These are phyloP conservation scores for Acanthurus leucopareius DNA, from an alignment of 2,797 vertebrate genomes.

Conservation along the genomic window DNA sequence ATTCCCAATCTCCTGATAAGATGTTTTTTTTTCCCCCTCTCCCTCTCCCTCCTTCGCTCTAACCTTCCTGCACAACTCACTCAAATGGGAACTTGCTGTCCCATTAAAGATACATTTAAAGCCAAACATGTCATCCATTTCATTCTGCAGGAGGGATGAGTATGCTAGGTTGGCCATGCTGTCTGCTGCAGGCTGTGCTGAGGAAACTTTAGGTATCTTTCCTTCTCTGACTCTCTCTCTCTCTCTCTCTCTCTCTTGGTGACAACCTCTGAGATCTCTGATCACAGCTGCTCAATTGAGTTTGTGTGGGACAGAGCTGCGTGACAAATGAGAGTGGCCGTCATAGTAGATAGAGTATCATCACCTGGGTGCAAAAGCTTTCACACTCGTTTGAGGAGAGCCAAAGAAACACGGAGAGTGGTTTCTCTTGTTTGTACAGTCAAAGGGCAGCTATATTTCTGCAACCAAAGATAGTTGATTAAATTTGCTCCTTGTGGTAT, in stretches of 20 bases:
- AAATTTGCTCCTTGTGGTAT: slow-evolving; percentile 72
- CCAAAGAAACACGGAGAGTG: slow-evolving; percentile 26
- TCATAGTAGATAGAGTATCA: slow-evolving; percentile 73
- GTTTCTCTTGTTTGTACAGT: slow-evolving; percentile 58
- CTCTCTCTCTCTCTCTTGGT: slow-evolving; percentile 43
- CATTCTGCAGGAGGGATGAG: slow-evolving; percentile 60
- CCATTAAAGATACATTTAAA: slow-evolving; percentile 81
- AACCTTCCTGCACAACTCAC: slow-evolving; percentile 70
- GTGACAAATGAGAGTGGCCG: slow-evolving; percentile 75
- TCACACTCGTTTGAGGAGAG: slow-evolving; percentile 52
- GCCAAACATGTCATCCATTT: slow-evolving; percentile 78
- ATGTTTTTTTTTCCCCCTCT: slow-evolving; percentile 50
- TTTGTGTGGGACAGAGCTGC: slow-evolving; percentile 69
- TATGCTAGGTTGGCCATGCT: slow-evolving; percentile 46
- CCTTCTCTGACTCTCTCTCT: slow-evolving; percentile 45
- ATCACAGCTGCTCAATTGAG: slow-evolving; percentile 78
- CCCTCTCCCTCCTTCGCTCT: slow-evolving; percentile 46
- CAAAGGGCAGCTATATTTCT: slow-evolving; percentile 57
- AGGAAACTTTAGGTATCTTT: slow-evolving; percentile 43
- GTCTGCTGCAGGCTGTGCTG: slow-evolving; percentile 46
- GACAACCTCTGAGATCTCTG: slow-evolving; percentile 72
- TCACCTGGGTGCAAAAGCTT: slow-evolving; percentile 74
- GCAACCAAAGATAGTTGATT: slow-evolving; percentile 70
- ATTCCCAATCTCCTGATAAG: slow-evolving; percentile 82
- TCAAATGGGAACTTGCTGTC: slow-evolving; percentile 74